phyloP scores from a whole-genome alignment of 2,797 vertebrate species.

The Notamacropus eugenii region DNA sequence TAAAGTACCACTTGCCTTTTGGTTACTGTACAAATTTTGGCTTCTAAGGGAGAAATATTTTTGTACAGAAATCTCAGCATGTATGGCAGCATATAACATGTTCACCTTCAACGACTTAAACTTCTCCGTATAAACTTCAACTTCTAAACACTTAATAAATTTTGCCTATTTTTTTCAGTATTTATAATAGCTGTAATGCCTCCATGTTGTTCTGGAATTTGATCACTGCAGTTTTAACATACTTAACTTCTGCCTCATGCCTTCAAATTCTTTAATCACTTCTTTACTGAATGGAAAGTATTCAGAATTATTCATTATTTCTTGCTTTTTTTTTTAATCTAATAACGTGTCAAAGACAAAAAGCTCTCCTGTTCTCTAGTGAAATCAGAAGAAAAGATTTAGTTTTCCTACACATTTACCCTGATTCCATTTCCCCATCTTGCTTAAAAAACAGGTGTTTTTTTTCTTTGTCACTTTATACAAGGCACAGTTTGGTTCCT shows the following conservation, averaged over 20 bases:
- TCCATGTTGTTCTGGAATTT: slow-evolving; percentile 19
- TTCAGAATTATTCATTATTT: neutral
- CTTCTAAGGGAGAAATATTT: slow-evolving; percentile 21
- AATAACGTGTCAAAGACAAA: slow-evolving; percentile 9
- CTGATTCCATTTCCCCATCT: neutral
- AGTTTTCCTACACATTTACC: neutral
- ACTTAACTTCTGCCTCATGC: neutral
- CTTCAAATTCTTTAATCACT: neutral
- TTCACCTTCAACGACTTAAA: slow-evolving; percentile 13
- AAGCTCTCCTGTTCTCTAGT: neutral
- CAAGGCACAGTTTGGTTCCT: slow-evolving; percentile 13
- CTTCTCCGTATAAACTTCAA: slow-evolving; percentile 40
- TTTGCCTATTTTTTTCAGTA: neutral
- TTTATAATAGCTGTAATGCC: neutral
- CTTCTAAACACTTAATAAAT: neutral
- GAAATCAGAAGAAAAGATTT: slow-evolving; percentile 23
- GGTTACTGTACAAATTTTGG: slow-evolving; percentile 1
- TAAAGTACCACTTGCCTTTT: neutral
- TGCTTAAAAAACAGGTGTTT: neutral
- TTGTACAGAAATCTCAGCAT: neutral
- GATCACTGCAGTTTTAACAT: neutral
- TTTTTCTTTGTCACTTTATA: slow-evolving; percentile 29
- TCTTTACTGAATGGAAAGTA: neutral
- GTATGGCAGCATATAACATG: neutral
- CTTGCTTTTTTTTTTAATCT: slow-evolving; percentile 44